Conservation (phyloP, 37 sponge, comb jelly and placozoan species). For the Hormiphora californensis region DNA sequence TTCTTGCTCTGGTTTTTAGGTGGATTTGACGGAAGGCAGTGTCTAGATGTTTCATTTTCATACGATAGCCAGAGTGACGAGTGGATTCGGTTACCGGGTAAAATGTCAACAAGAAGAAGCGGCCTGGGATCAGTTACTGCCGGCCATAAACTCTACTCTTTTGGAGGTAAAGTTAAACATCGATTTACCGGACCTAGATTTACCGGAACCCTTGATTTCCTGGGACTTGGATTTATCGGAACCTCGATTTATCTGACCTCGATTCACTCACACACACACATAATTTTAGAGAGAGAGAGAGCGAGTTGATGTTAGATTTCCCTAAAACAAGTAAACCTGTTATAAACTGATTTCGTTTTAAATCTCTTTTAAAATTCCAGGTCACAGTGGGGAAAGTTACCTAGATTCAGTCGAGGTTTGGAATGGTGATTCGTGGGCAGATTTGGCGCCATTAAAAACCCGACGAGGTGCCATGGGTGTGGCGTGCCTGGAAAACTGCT, state of each 20-base stretch:
- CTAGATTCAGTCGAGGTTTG: constrained; percentile 50
- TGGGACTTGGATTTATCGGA: no score
- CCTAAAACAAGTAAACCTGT: no score
- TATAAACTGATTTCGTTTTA: no score
- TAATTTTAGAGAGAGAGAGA: no score
- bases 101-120: neutral
- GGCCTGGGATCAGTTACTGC: constrained; percentile 29
- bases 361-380: no score
- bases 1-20: no score
- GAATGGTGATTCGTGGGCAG: neutral
- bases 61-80: neutral
- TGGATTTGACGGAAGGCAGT: constrained; percentile 45
- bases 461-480: constrained; percentile 22
- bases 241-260: no score
- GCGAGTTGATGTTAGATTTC: no score
- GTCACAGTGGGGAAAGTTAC: constrained; percentile 37
- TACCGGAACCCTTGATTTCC: no score
- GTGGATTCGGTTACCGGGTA: neutral
- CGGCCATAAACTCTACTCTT: neutral
- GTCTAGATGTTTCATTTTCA: neutral
- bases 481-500: constrained; percentile 2
- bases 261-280: no score
- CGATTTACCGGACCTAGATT: no score
- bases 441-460: neutral
- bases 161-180: no score